Evolutionary conservation across 2,113 vertebrate species (phyloP).

Genomic region (Semicossyphus pulcher): DNA sequence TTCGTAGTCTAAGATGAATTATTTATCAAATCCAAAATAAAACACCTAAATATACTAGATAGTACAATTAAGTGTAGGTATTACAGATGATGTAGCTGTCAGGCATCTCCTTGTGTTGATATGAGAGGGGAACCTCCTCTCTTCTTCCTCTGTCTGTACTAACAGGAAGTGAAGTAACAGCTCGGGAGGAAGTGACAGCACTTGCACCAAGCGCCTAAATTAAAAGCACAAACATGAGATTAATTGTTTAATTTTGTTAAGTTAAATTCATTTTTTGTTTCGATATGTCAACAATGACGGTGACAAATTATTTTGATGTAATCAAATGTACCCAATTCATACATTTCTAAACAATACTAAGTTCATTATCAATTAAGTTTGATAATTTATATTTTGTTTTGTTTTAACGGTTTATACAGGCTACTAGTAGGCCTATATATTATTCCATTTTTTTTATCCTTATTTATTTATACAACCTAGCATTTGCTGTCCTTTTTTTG

Average conservation of each 20-base stretch:
- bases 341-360: too few relatives aligned
- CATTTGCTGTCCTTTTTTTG: too few relatives aligned
- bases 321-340: too few relatives aligned
- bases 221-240: slow-evolving; percentile 11
- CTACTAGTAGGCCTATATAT: too few relatives aligned
- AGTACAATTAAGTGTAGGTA: background rate
- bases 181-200: slow-evolving; percentile 31
- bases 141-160: slow-evolving; percentile 12
- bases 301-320: too few relatives aligned
- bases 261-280: too few relatives aligned
- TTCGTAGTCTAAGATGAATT: background rate
- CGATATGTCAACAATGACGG: too few relatives aligned
- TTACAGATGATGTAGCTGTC: slow-evolving; percentile 1
- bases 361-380: too few relatives aligned
- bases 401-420: too few relatives aligned
- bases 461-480: too few relatives aligned
- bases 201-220: background rate
- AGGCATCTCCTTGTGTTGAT: slow-evolving; percentile 39
- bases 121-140: slow-evolving; percentile 49
- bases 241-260: background rate
- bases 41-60: background rate
- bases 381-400: too few relatives aligned
- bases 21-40: background rate
- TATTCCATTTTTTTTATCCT: too few relatives aligned
- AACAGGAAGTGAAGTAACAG: slow-evolving; percentile 33